These are phyloP conservation scores for Phyllostomus hastatus DNA, from an alignment of 2,113 vertebrate species.

Conservation along the genomic window DNA sequence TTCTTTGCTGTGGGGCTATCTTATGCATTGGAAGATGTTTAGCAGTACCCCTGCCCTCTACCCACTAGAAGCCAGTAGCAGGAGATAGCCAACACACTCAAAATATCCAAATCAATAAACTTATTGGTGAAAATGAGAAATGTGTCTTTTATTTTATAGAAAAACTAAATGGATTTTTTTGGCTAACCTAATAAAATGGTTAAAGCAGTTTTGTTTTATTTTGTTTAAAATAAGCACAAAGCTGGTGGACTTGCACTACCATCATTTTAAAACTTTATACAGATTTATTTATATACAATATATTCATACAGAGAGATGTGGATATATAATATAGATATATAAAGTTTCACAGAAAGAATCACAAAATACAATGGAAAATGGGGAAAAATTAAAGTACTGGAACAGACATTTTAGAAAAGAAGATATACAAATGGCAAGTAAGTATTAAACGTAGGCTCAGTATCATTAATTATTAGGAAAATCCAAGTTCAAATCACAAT, in stretches of 20 bases:
- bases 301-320: background rate
- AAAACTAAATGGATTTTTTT: no score
- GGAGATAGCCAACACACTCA: no score
- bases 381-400: background rate
- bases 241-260: background rate
- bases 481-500: background rate
- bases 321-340: background rate
- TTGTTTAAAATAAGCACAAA: background rate
- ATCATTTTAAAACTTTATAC: background rate
- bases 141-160: no score
- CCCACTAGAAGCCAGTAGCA: no score
- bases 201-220: background rate
- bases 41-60: no score
- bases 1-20: no score
- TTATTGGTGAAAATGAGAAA: no score
- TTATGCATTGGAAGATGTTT: no score
- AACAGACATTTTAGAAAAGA: background rate
- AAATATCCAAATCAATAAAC: no score
- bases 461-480: background rate
- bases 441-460: background rate
- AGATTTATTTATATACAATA: background rate
- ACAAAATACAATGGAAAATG: background rate
- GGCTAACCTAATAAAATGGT: background rate
- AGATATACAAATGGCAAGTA: background rate
- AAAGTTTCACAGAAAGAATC: background rate